Evolutionary conservation across 2,797 vertebrate genomes (phyloP).

Genomic region (Phoxinus dragarum): DNA sequence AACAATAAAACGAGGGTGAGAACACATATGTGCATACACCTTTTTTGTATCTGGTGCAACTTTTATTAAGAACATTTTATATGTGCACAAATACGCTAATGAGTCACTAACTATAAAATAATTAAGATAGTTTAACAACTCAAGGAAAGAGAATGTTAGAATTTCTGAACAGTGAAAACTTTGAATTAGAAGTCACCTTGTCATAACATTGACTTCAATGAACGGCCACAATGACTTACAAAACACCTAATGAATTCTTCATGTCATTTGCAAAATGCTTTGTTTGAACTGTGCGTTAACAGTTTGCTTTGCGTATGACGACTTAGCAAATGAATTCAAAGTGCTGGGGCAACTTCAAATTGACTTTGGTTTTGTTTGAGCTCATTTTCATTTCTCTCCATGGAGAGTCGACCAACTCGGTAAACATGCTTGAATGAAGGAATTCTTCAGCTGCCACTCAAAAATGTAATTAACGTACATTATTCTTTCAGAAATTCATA

Average conservation of each 20-base stretch:
- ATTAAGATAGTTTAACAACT: background rate
- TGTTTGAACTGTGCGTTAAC: constrained; percentile 68
- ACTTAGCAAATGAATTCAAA: constrained; percentile 66
- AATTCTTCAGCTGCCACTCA: constrained; percentile 65
- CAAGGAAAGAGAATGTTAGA: background rate
- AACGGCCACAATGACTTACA: constrained; percentile 13
- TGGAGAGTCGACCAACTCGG: constrained; percentile 64
- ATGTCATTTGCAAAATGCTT: constrained; percentile 71
- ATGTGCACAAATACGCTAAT: background rate
- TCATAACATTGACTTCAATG: background rate
- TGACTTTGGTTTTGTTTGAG: constrained; percentile 62
- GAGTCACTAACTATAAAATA: background rate
- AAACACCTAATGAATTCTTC: constrained; percentile 35
- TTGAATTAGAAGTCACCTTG: constrained; percentile 24
- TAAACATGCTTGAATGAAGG: constrained; percentile 67
- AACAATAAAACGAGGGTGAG: background rate
- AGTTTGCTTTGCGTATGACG: constrained; percentile 58
- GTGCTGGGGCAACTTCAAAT: constrained; percentile 72
- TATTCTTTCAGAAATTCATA: constrained; percentile 64
- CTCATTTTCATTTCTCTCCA: constrained; percentile 72
- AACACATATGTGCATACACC: background rate
- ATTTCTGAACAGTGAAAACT: constrained; percentile 9
- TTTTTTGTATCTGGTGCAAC: background rate
- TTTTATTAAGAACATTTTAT: background rate
- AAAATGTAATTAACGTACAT: constrained; percentile 66